These are phyloP conservation scores for Mormyrus lacerda DNA, from an alignment of 2,113 vertebrate species.

Conservation along the genomic window DNA sequence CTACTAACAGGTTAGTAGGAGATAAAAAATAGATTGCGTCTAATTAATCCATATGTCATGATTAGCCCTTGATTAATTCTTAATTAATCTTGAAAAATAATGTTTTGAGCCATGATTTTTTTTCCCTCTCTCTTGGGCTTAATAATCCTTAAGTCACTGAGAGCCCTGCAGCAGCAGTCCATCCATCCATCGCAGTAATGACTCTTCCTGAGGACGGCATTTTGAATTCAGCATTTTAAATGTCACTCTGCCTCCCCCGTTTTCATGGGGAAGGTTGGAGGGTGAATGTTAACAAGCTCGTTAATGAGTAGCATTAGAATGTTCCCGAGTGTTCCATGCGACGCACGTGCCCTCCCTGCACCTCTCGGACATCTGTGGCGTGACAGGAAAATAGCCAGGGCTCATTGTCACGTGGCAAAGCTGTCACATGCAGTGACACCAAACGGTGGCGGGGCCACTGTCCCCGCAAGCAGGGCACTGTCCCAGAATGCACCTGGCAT, in stretches of 20 bases:
- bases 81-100: conserved; percentile 9
- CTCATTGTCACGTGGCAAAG: background rate
- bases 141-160: background rate
- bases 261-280: background rate
- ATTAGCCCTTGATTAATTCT: conserved; percentile 11
- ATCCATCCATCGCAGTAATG: background rate
- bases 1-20: background rate
- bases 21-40: background rate
- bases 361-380: background rate
- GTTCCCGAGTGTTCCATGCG: background rate
- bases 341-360: background rate
- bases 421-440: background rate
- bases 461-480: background rate
- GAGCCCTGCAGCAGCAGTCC: background rate
- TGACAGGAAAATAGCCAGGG: background rate
- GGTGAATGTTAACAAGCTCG: conserved; percentile 23
- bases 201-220: background rate
- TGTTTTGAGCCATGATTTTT: background rate
- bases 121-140: background rate
- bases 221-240: conserved; percentile 18
- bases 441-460: background rate
- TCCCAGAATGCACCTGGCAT: background rate
- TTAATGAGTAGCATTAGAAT: conserved; percentile 21
- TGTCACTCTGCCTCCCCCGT: background rate
- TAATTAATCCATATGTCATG: conserved; percentile 8